A percentile compares a stretch with the other conserved stretches of the same genome.
Conservation (phyloP, 1,140 invertebrate genomes). For the Rhizoglyphus robini region DNA sequence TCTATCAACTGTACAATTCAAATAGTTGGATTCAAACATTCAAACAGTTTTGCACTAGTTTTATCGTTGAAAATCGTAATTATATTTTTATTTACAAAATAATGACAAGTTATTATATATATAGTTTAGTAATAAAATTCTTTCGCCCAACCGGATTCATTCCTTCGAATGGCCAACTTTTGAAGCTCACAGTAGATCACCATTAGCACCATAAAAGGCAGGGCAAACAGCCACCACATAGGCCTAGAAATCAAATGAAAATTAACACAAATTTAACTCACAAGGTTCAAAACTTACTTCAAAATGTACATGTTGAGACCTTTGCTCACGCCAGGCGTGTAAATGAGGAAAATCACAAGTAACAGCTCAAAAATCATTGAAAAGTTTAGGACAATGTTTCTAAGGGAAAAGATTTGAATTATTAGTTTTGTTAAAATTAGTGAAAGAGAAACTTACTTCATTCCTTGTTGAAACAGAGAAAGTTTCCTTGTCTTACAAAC, state of each 20-base stretch:
- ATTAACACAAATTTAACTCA: background rate
- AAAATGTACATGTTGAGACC: slow-evolving; percentile 44
- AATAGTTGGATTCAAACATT: no score
- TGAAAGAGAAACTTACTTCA: slow-evolving; percentile 48
- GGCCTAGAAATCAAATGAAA: slow-evolving; percentile 37
- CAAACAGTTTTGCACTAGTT: no score
- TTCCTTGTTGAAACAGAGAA: slow-evolving; percentile 91
- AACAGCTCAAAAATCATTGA: slow-evolving; percentile 48
- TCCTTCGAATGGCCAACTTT: slow-evolving; percentile 85
- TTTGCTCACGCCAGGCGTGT: slow-evolving; percentile 53
- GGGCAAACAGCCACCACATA: slow-evolving; percentile 92
- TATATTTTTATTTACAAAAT: no score
- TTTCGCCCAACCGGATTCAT: slow-evolving; percentile 91
- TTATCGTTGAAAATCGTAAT: no score
- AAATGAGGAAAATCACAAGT: slow-evolving; percentile 51
- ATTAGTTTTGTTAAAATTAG: no score
- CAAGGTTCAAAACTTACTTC: slow-evolving; percentile 28
- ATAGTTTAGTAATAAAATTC: slow-evolving; percentile 97
- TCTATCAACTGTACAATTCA: no score
- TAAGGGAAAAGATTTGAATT: background rate
- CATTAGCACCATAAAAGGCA: slow-evolving; percentile 90
- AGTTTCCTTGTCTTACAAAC: slow-evolving; percentile 94
- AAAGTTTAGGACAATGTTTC: slow-evolving; percentile 11
- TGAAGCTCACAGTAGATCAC: slow-evolving; percentile 94
- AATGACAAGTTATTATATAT: no score